Conservation (phyloP, 2,113 vertebrate species). For the Equus przewalskii region DNA sequence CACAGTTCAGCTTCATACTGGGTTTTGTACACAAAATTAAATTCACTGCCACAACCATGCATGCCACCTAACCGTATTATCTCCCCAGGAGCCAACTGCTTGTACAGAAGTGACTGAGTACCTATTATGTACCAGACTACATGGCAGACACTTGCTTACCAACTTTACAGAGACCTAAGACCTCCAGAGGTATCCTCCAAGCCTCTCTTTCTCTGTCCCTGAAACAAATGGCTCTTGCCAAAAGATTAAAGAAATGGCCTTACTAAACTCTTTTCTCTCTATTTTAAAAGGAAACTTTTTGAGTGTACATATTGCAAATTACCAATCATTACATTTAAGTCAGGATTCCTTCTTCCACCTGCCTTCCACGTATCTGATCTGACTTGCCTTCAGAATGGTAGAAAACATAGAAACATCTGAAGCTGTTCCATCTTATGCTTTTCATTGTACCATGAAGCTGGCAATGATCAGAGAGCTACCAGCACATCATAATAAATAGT, state of each 20-base stretch:
- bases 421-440: background rate
- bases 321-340: background rate
- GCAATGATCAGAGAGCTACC: background rate
- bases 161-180: background rate
- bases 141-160: background rate
- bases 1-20: background rate
- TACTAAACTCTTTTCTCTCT: background rate
- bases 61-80: background rate
- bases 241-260: background rate
- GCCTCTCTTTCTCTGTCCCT: background rate
- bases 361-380: background rate
- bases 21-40: background rate
- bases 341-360: background rate
- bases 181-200: background rate
- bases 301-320: background rate
- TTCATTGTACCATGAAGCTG: background rate
- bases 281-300: background rate
- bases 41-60: background rate
- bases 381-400: slow-evolving; percentile 32
- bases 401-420: background rate
- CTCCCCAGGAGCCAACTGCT: background rate
- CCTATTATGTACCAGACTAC: background rate
- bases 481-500: background rate
- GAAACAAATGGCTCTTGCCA: background rate
- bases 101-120: background rate